Evolutionary conservation across 2,888 invertebrate genomes (phyloP), one percentile per base, ranked within the genome.

Genomic region (Ophion obscuratus): DNA sequence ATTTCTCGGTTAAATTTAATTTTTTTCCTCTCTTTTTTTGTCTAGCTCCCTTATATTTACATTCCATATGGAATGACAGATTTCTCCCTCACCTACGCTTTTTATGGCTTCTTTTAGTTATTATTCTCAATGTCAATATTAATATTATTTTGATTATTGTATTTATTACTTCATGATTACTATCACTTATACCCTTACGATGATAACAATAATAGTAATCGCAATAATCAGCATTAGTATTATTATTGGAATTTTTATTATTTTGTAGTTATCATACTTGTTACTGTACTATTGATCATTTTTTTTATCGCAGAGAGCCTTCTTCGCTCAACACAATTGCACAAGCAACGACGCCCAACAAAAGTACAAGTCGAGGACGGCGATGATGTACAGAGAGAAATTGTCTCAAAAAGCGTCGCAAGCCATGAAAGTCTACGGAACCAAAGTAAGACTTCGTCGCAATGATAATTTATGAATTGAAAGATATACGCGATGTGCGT

Each of bases 311-410:
- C 93, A 98, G 98, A 96, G 96, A 82, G 97, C 98, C 92, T 99
- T 97, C 95, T 99, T 99, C 95, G 96, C 97, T 83, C 98, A 98
- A 92, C 98, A 99, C 93, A 99, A 99, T 89, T 97, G 98, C 93
- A 96, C 96, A 82, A 97, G 98, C 59, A 97, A 96, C 71, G 99
- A 99, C 95, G 97, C 99, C 24, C 98, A 99, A 90, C 98, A 99
- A 94, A 99, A 99, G 94, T 99, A 99, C 94, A 98, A 97, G 93
- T 99, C 99, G 2, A 95, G 99, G 83, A 98, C 99, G 73, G 99
- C 99, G 1, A 97, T 97, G 92, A 95, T 98, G 91, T 99, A 99
- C 94, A 96, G 97, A 90, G 99, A 99, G 91, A 99, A 99, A 94
- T 95, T 99, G 86, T 95, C 96, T 88, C 95, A 96, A 79, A 94